phyloP scores from a whole-genome alignment of 2,797 vertebrate genomes.

The Masticophis lateralis region DNA sequence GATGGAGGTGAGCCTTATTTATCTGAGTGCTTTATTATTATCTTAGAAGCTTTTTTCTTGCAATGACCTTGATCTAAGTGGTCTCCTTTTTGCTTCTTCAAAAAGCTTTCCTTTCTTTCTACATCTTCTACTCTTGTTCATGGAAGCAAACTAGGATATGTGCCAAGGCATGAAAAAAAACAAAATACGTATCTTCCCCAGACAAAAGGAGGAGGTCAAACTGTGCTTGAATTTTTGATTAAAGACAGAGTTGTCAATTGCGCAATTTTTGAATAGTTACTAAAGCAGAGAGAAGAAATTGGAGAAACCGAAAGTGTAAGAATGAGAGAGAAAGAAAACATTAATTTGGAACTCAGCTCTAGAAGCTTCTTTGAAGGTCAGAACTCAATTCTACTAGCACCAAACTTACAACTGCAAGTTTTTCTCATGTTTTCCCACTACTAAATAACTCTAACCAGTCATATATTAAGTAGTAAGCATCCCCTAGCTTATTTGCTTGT shows the following conservation, averaged over 20 bases:
- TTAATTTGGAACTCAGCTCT: background rate
- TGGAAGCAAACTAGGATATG: background rate
- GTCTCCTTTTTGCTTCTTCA: background rate
- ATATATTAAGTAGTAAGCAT: background rate
- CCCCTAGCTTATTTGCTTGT: background rate
- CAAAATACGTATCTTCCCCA: background rate
- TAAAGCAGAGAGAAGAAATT: background rate
- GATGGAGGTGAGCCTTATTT: constrained; percentile 65
- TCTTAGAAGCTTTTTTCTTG: background rate
- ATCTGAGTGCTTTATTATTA: background rate
- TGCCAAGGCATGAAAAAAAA: constrained; percentile 6
- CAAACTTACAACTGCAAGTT: background rate
- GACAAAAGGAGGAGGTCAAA: background rate
- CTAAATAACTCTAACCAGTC: background rate
- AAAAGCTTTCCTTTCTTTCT: background rate
- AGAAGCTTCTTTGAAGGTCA: background rate
- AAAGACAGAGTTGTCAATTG: constrained; percentile 3
- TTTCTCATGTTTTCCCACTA: background rate
- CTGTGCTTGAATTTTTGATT: background rate
- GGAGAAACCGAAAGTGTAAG: background rate
- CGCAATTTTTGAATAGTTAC: background rate
- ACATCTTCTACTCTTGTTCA: background rate
- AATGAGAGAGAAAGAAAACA: background rate
- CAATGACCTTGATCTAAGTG: background rate
- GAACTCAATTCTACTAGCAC: background rate